Evolutionary conservation across 2,797 vertebrate species (phyloP).

Genomic region (Heliangelus exortis): DNA sequence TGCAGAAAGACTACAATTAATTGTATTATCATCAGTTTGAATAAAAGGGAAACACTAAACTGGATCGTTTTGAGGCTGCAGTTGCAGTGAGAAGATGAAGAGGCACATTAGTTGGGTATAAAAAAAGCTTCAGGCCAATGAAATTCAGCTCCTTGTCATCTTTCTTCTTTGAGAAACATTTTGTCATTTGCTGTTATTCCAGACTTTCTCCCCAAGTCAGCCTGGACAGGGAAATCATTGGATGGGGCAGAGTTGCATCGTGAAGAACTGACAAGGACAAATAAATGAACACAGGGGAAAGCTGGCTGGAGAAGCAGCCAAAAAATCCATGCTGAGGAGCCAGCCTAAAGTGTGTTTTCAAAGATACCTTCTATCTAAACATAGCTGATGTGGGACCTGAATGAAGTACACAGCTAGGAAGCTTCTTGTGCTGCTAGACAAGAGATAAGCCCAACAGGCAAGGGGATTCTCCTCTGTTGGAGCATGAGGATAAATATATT

Average conservation of each 20-base stretch:
- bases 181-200: background rate
- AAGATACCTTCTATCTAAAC: background rate
- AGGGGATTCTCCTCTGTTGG: background rate
- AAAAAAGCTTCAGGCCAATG: background rate
- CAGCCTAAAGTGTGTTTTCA: background rate
- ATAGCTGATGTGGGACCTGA: background rate
- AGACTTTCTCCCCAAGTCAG: background rate
- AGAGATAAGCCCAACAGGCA: background rate
- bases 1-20: slow-evolving; percentile 65
- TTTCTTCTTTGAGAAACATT: background rate
- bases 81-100: background rate
- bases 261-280: background rate
- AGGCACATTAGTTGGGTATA: background rate
- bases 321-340: background rate
- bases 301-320: background rate
- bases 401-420: background rate
- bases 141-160: background rate
- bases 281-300: background rate
- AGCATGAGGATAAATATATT: background rate
- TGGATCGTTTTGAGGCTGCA: background rate
- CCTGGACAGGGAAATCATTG: background rate
- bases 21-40: slow-evolving; percentile 42
- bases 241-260: background rate
- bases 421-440: background rate
- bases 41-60: slow-evolving; percentile 48